Evolutionary conservation across 2,888 invertebrate genomes (phyloP).

Genomic region (Ametastegia equiseti): DNA sequence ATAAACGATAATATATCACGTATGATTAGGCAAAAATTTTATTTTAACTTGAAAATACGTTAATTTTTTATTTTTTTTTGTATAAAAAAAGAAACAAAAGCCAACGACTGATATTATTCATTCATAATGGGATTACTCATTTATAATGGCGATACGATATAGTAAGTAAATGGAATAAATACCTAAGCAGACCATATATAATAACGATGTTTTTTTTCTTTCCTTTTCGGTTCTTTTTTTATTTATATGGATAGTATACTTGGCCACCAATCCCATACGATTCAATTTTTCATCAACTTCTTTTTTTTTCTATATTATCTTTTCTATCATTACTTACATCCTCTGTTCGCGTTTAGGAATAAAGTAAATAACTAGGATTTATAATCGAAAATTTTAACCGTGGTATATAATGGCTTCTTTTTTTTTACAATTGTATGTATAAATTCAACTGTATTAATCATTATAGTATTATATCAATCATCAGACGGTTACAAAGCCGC

Average conservation of each 20-base stretch:
- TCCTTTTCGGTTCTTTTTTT: too few relatives aligned
- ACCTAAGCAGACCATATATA: slow-evolving; percentile 22
- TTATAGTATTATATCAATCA: slow-evolving; percentile 2
- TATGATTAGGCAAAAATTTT: slow-evolving; percentile 26
- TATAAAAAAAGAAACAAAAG: background rate
- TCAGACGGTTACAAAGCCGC: background rate
- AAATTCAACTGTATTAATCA: background rate
- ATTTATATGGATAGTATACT: slow-evolving; percentile 19
- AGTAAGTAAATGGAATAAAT: slow-evolving; percentile 42
- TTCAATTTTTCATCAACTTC: slow-evolving; percentile 22
- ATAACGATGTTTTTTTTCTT: slow-evolving; percentile 29
- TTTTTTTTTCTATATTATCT: too few relatives aligned
- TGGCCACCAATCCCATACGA: slow-evolving; percentile 9
- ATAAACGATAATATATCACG: background rate
- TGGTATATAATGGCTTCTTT: slow-evolving; percentile 26
- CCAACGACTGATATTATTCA: background rate
- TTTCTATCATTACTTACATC: too few relatives aligned
- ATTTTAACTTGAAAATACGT: slow-evolving; percentile 7
- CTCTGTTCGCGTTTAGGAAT: slow-evolving; percentile 4
- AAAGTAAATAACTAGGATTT: slow-evolving; percentile 10
- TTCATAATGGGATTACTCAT: background rate
- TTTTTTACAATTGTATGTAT: background rate
- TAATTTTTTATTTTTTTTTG: too few relatives aligned
- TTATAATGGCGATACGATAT: slow-evolving; percentile 20
- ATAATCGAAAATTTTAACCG: slow-evolving; percentile 22